Conservation (phyloP, 2,113 vertebrate genomes). For the Taurulus bubalis region DNA sequence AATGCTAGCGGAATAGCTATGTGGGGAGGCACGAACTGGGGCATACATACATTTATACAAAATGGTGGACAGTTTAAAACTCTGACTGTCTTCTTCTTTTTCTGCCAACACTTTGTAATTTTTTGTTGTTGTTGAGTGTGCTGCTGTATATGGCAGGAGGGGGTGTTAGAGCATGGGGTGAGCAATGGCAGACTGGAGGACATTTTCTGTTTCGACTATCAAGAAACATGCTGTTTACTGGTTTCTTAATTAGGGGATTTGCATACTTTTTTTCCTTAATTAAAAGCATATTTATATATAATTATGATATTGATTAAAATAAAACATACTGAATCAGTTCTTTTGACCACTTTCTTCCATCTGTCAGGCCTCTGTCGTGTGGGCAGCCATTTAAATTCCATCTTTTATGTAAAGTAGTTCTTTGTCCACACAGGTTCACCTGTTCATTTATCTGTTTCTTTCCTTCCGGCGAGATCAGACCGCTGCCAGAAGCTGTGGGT, state of each 20-base stretch:
- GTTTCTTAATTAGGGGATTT: neutral
- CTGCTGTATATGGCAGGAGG: neutral
- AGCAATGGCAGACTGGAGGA: neutral
- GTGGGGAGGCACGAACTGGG: neutral
- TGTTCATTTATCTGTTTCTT: constrained; percentile 57
- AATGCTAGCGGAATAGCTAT: neutral
- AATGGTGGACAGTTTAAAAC: constrained; percentile 3
- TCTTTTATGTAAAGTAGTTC: constrained; percentile 4
- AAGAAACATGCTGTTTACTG: neutral
- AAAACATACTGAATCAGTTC: neutral
- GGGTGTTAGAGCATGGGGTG: constrained; percentile 14
- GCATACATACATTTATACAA: neutral
- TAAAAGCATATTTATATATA: neutral
- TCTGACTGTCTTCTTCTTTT: neutral
- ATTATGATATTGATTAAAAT: neutral
- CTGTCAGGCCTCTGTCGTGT: neutral
- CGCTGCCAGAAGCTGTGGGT: constrained; percentile 61
- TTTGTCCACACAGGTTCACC: constrained; percentile 47
- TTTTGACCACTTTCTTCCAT: neutral
- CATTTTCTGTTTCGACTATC: neutral
- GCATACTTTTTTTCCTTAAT: neutral
- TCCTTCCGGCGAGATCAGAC: constrained; percentile 55
- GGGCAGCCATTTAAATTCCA: neutral
- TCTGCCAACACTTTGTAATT: neutral
- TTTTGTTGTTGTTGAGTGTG: neutral